Evolutionary conservation across 2,797 vertebrate species (phyloP), one percentile per base, ranked within the genome.

Genomic region (Masticophis lateralis): DNA sequence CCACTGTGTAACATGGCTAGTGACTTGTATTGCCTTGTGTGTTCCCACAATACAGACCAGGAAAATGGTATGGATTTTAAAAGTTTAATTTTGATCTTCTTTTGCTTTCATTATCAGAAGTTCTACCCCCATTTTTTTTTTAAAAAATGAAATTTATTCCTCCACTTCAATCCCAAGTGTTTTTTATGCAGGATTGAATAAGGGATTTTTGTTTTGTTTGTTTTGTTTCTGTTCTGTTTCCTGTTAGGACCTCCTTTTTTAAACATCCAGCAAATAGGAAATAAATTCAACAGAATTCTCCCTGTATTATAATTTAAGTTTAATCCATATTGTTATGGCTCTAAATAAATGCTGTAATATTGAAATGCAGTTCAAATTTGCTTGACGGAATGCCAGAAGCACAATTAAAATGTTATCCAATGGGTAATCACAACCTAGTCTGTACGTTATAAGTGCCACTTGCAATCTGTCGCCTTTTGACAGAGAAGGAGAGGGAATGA

Each of bases 261-360:
- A 90, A 95, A 95, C 91, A 93, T 95, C 79, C 91, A 94, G 91
- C 96, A 96, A 93, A 95, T 27, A 16, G 57, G 89, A 94, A 95
- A 92, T 94, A 95, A 96, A 92, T 0, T 56, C 69, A 91, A 92
- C 89, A 92, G 66, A 91, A 94, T 95, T 97, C 92, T 94, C 95
- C 74, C 47, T 1, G 94, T 1, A 92, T 96, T 93, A 94, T 92
- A 96, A 95, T 95, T 97, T 94, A 95, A 95, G 95, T 94, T 93
- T 95, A 97, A 97, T 95, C 96, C 96, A 95, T 95, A 97, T 96
- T 95, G 95, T 95, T 96, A 94, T 10, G 51, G 96, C 93, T 91
- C 94, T 95, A 94, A 95, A 96, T 53, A 95, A 96, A 95, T 1
- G 90, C 94, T 9, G 95, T 94, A 93, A 92, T 88, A 94, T 95